Conservation (phyloP, 2,797 vertebrate genomes). For the Channallabes apus region DNA sequence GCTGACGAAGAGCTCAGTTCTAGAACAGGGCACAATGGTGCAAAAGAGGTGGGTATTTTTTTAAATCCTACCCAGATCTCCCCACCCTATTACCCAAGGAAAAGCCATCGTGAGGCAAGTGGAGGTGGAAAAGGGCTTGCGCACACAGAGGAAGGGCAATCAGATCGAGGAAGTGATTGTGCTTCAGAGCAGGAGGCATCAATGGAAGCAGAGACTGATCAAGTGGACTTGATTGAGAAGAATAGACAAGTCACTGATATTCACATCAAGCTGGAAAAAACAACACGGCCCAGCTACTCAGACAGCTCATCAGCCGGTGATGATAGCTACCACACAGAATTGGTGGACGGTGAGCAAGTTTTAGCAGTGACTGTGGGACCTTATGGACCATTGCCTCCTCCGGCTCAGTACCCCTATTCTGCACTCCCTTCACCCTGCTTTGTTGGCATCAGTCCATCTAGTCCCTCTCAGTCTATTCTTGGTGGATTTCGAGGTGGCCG, state of each 20-base stretch:
- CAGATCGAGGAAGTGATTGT: constrained; percentile 91
- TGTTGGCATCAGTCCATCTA: constrained; percentile 86
- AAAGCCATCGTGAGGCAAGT: constrained; percentile 65
- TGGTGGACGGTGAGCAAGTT: constrained; percentile 97
- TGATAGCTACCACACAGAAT: constrained; percentile 95
- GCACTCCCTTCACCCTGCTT: constrained; percentile 81
- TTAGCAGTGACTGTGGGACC: constrained; percentile 94
- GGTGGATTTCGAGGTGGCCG: constrained; percentile 90
- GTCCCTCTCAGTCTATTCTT: constrained; percentile 92
- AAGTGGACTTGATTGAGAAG: constrained; percentile 86
- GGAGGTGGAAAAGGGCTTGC: constrained; percentile 63
- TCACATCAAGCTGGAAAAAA: constrained; percentile 94
- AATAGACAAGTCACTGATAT: constrained; percentile 92
- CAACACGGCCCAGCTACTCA: constrained; percentile 89
- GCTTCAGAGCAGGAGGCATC: constrained; percentile 92
- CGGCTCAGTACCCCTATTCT: constrained; percentile 87
- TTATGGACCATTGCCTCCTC: constrained; percentile 89
- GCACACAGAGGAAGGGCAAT: constrained; percentile 90
- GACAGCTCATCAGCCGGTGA: constrained; percentile 97
- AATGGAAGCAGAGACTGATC: constrained; percentile 90
- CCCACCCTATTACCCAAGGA: constrained; percentile 89
- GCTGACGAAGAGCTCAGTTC: constrained; percentile 35
- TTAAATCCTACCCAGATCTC: constrained; percentile 95
- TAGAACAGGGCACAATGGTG: constrained; percentile 66
- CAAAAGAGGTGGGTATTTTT: constrained; percentile 89